Conservation (phyloP, 2,888 invertebrate genomes). For the Anoplius nigerrimus region DNA sequence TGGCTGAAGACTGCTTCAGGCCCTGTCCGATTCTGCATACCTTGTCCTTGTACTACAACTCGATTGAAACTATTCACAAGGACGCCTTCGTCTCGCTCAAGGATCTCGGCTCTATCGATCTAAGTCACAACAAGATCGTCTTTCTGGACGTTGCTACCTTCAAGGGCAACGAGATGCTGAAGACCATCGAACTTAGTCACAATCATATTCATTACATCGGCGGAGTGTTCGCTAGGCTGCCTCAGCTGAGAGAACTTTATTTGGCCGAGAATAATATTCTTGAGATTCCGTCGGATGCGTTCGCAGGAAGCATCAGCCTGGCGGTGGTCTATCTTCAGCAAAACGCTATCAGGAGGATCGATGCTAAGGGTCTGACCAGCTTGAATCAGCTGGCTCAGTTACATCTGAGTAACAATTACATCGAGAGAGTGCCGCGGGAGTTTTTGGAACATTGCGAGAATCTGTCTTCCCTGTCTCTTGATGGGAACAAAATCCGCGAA, state of each 20-base stretch:
- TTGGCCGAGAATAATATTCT: slow-evolving; percentile 92
- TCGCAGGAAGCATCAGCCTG: slow-evolving; percentile 84
- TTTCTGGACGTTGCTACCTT: slow-evolving; percentile 85
- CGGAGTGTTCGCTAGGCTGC: slow-evolving; percentile 88
- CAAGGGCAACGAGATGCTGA: slow-evolving; percentile 83
- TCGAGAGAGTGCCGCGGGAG: slow-evolving; percentile 85
- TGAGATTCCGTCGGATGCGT: slow-evolving; percentile 88
- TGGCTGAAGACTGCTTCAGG: slow-evolving; percentile 86
- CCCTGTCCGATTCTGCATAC: slow-evolving; percentile 87
- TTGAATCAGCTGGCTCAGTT: slow-evolving; percentile 87
- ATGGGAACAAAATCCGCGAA: slow-evolving; percentile 89
- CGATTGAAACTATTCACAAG: slow-evolving; percentile 85
- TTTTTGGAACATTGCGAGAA: slow-evolving; percentile 85
- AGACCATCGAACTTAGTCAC: slow-evolving; percentile 90
- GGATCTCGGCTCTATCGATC: slow-evolving; percentile 87
- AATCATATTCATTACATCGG: slow-evolving; percentile 92
- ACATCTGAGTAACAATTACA: slow-evolving; percentile 91
- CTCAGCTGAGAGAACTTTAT: slow-evolving; percentile 88
- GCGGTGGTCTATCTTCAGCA: slow-evolving; percentile 90
- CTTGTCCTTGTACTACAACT: slow-evolving; percentile 89
- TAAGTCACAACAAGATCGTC: slow-evolving; percentile 91
- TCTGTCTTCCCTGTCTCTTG: slow-evolving; percentile 88
- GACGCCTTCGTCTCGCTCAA: slow-evolving; percentile 85
- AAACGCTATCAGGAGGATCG: slow-evolving; percentile 88
- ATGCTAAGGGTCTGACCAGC: slow-evolving; percentile 84